A percentile compares a stretch with the other conserved stretches of the same genome.
phyloP scores from a whole-genome alignment of 2,113 vertebrate genomes.

The Saccopteryx bilineata region DNA sequence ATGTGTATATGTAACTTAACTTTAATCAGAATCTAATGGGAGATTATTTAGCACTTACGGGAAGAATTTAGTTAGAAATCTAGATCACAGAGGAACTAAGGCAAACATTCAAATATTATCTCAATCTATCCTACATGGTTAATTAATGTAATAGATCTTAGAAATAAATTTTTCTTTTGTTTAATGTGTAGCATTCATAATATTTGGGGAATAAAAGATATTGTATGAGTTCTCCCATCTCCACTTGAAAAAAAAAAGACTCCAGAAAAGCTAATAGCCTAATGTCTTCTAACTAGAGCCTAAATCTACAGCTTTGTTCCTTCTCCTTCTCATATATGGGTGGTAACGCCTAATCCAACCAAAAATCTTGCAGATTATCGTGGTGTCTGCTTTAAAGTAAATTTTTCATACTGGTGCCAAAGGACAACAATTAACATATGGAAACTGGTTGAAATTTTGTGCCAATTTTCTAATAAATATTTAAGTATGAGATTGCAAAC shows the following conservation, averaged over 20 bases:
- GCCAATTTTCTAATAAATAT: background rate
- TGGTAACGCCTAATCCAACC: background rate
- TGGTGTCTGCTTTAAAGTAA: background rate
- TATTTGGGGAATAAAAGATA: constrained; percentile 35
- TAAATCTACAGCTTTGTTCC: background rate
- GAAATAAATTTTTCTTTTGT: constrained; percentile 46
- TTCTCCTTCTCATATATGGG: too few species aligned
- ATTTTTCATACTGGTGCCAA: background rate
- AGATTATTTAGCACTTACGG: constrained; percentile 21
- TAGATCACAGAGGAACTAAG: constrained; percentile 21
- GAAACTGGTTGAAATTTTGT: background rate
- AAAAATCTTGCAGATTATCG: background rate
- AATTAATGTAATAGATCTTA: constrained; percentile 14
- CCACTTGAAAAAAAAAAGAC: constrained; percentile 5
- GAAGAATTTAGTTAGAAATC: constrained; percentile 35
- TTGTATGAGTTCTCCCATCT: background rate
- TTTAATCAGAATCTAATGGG: background rate
- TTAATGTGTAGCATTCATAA: background rate
- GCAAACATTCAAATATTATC: constrained; percentile 21
- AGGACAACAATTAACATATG: background rate
- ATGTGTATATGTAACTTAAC: background rate
- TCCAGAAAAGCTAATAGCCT: background rate
- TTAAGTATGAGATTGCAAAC: constrained; percentile 25
- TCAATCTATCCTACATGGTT: background rate
- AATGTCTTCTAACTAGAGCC: background rate